These are phyloP conservation scores for Hedya salicella DNA, from an alignment of 2,888 invertebrate genomes.

Conservation along the genomic window DNA sequence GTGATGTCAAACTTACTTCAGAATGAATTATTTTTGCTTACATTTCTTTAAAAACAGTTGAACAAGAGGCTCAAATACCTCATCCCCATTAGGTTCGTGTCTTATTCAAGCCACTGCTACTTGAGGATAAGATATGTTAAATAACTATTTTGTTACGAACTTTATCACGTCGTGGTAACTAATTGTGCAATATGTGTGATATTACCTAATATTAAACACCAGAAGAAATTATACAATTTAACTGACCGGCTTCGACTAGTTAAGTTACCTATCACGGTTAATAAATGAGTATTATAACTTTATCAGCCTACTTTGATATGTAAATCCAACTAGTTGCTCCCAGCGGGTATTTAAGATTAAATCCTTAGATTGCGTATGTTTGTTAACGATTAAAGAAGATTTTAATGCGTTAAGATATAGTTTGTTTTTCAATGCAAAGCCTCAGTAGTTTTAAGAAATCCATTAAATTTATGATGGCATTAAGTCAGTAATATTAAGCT, in stretches of 20 bases:
- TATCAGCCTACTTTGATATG: slow-evolving; percentile 53
- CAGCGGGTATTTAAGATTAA: slow-evolving; percentile 47
- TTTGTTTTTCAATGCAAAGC: background rate
- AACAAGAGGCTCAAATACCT: no score
- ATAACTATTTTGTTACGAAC: no score
- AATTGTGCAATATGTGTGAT: slow-evolving; percentile 10
- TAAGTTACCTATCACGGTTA: slow-evolving; percentile 46
- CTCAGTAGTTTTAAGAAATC: background rate
- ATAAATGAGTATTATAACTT: slow-evolving; percentile 56
- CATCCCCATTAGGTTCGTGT: no score
- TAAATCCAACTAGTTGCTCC: slow-evolving; percentile 51
- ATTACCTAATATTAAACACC: slow-evolving; percentile 17
- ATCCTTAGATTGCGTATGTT: slow-evolving; percentile 1
- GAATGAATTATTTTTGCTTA: no score
- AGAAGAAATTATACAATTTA: slow-evolving; percentile 34
- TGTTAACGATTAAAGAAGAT: background rate
- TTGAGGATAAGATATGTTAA: no score
- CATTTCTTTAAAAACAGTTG: no score
- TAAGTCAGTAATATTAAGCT: slow-evolving; percentile 12
- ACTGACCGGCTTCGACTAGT: slow-evolving; percentile 42
- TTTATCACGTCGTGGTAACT: background rate
- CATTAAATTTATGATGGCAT: slow-evolving; percentile 30
- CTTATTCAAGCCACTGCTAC: no score
- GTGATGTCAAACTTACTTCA: no score
- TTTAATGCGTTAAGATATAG: slow-evolving; percentile 14